Evolutionary conservation across 2,888 invertebrate genomes (phyloP), one percentile per base, ranked within the genome.

Genomic region (Trichopoda pennipes): DNA sequence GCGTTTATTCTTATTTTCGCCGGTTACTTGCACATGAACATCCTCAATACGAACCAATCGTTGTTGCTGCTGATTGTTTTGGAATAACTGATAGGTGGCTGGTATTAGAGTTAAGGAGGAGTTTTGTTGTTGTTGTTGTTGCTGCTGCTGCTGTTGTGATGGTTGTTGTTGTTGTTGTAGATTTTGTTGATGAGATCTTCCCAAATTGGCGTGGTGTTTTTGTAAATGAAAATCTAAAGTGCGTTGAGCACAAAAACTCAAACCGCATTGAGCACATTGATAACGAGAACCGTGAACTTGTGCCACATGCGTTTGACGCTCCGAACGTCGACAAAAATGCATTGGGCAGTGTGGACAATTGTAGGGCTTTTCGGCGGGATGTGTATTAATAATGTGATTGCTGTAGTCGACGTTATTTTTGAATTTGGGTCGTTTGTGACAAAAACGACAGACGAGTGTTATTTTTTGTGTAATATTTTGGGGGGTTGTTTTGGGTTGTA

Each of bases 361-460:
- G 81, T 86, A 89, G 0, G 89, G 89, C 17, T 87, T 88, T 53
- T 86, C 86, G 0, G 86, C 88, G 6, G 89, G 89, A 82, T 89
- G 89, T 70, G 86, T 85, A 35, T 86, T 88, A 35, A 89, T 89
- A 38, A 89, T 89, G 60, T 89, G 89, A n/a, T 86, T 87, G 70
- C 90, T 89, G 69, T 89, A 89, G 32, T 90, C 89, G 16, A 88
- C 72, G 75, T 87, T 89, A 70, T 83, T 90, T 21, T 86, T 87
- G 84, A 89, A 89, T 35, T 89, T 88, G 12, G 89, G 88, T 1
- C 89, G 89, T 58, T 88, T 90, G 44, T 90, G 90, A 51, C 89
- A 89, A 82, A 88, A 89, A 56, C 89, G 89, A 51, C 89, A 89
- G 53, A 87, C 86, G 0, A 89, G 81, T 35, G 86, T 83, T 6